Evolutionary conservation across 1,140 invertebrate genomes (phyloP).

Genomic region (Musca vetustissima): DNA sequence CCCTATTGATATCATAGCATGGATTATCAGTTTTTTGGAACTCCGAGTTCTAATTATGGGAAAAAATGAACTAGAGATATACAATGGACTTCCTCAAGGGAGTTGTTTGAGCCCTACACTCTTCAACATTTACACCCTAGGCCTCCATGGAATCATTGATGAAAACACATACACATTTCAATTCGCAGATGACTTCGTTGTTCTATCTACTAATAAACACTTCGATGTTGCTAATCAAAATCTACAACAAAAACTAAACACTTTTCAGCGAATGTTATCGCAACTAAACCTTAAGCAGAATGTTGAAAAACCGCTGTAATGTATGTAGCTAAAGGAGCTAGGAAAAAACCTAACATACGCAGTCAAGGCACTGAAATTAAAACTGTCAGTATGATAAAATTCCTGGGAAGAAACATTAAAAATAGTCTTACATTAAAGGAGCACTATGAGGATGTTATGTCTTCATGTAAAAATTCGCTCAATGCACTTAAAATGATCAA

Average conservation of each 20-base stretch:
- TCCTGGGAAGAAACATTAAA: neutral
- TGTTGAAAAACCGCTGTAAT: neutral
- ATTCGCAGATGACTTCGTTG: too few relatives aligned
- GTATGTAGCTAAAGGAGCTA: neutral
- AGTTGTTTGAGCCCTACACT: neutral
- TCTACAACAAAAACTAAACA: too few relatives aligned
- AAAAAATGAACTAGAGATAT: neutral
- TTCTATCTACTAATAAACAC: too few relatives aligned
- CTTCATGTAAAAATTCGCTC: neutral
- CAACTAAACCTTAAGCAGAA: neutral
- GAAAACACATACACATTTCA: neutral
- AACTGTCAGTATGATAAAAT: neutral
- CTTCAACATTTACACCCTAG: neutral
- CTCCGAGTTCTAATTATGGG: too few relatives aligned
- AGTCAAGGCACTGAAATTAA: neutral
- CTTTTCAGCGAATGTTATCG: too few relatives aligned
- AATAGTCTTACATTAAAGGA: neutral
- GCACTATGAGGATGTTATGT: neutral
- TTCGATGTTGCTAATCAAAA: too few relatives aligned
- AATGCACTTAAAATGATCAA: neutral
- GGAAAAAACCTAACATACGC: neutral
- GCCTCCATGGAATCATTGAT: neutral
- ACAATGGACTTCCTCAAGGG: conserved; percentile 4
- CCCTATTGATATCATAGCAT: too few relatives aligned
- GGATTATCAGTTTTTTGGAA: too few relatives aligned